Evolutionary conservation across 2,113 vertebrate genomes (phyloP).

Genomic region (Myotis brandtii): DNA sequence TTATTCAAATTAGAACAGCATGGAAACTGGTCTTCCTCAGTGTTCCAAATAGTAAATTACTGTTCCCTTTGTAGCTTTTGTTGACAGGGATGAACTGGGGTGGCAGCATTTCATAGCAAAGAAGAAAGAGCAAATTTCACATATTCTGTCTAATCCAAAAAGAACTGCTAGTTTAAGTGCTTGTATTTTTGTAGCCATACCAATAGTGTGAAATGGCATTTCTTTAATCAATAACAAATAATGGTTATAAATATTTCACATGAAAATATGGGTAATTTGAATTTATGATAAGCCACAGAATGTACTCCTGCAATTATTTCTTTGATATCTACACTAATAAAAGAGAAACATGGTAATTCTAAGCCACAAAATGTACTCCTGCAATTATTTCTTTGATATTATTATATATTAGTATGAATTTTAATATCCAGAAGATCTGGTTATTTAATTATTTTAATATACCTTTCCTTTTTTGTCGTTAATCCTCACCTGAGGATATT

Average conservation of each 20-base stretch:
- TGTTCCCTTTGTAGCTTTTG: constrained; percentile 68
- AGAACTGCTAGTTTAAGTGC: constrained; percentile 53
- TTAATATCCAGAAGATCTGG: constrained; percentile 29
- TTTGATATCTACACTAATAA: too few species aligned
- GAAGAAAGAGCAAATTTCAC: constrained; percentile 80
- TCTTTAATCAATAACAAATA: constrained; percentile 67
- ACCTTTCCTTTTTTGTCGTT: not conserved
- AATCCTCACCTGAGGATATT: too few species aligned
- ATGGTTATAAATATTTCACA: not conserved
- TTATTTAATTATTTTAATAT: not conserved
- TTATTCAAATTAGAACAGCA: constrained; percentile 67
- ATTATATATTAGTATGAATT: constrained; percentile 74
- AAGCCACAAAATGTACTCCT: constrained; percentile 70
- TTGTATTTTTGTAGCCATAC: constrained; percentile 55
- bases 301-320: constrained; percentile 64
- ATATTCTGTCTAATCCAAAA: constrained; percentile 68
- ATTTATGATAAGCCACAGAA: constrained; percentile 76
- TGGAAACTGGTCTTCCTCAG: constrained; percentile 77
- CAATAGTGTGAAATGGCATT: constrained; percentile 75
- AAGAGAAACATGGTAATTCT: too few species aligned
- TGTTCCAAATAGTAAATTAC: constrained; percentile 79
- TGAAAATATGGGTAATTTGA: constrained; percentile 63
- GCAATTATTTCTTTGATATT: constrained; percentile 68
- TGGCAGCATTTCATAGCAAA: constrained; percentile 78
- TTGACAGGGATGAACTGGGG: constrained; percentile 80